Evolutionary conservation across 37 sponge, comb jelly and placozoan genomes (phyloP).

Genomic region (Beroe ovata): DNA sequence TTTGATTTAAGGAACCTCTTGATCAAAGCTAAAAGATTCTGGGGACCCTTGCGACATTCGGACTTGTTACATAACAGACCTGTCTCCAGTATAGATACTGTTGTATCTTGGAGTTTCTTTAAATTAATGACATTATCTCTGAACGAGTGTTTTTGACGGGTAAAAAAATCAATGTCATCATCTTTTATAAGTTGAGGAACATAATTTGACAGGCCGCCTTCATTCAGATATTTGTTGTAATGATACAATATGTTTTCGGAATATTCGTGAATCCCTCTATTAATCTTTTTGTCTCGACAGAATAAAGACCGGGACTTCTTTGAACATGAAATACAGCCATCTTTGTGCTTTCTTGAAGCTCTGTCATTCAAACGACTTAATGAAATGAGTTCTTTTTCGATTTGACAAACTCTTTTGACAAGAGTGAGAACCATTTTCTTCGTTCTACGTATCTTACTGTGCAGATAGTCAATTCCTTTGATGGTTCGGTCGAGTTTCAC

Average conservation of each 20-base stretch:
- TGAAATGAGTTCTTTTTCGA: background rate
- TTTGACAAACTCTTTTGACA: background rate
- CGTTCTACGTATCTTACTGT: background rate
- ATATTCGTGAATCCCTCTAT: background rate
- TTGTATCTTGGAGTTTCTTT: background rate
- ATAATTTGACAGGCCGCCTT: background rate
- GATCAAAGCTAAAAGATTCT: background rate
- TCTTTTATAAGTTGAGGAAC: background rate
- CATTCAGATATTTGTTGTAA: background rate
- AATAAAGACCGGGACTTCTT: background rate
- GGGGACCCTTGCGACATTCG: background rate
- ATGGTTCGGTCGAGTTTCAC: background rate
- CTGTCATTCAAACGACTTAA: background rate
- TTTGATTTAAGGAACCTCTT: background rate
- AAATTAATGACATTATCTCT: background rate
- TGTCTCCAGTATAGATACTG: background rate
- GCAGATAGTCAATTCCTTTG: background rate
- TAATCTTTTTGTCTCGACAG: background rate
- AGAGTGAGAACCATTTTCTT: background rate
- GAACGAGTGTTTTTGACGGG: background rate
- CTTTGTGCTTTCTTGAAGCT: background rate
- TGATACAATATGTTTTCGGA: background rate
- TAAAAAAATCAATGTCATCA: background rate
- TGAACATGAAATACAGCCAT: background rate
- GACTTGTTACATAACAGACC: background rate